phyloP scores from a whole-genome alignment of 2,113 vertebrate species.

The Callipepla californica region DNA sequence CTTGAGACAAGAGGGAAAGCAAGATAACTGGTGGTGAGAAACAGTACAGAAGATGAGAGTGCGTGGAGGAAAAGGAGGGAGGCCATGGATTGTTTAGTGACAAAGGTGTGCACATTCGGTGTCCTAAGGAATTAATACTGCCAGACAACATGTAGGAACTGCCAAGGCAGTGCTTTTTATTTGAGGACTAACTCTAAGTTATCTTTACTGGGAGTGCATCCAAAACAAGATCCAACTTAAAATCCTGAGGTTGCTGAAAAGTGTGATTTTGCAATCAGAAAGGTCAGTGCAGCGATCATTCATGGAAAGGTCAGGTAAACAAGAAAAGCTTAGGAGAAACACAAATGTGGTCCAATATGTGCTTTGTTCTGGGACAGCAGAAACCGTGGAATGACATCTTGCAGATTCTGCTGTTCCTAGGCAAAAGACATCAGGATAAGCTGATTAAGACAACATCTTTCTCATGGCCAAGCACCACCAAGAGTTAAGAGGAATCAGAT shows the following conservation, averaged over 20 bases:
- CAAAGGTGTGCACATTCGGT: fast-evolving
- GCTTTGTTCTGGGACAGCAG: not conserved
- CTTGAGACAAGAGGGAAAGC: not conserved
- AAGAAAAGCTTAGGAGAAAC: not conserved
- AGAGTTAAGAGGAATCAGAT: not conserved
- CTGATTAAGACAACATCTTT: not conserved
- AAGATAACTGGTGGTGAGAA: not conserved
- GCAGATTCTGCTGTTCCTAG: not conserved
- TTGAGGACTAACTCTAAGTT: not conserved
- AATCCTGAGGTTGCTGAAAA: not conserved
- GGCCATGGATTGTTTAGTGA: not conserved
- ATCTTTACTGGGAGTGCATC: not conserved
- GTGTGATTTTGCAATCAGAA: not conserved
- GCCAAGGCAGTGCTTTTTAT: not conserved
- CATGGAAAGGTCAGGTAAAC: not conserved
- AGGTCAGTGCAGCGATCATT: not conserved
- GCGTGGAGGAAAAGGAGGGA: not conserved
- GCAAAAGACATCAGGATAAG: not conserved
- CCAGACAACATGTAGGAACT: not conserved
- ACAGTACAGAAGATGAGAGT: not conserved
- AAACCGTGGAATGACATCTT: not conserved
- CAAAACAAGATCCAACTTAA: not conserved
- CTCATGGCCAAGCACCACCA: not conserved
- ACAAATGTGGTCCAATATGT: not conserved
- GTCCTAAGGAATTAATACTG: fast-evolving